Percentiles rank a stretch among this genome's conserved stretches.
Conservation (phyloP, 2,888 invertebrate species). For the Platerodrilus igneus region DNA sequence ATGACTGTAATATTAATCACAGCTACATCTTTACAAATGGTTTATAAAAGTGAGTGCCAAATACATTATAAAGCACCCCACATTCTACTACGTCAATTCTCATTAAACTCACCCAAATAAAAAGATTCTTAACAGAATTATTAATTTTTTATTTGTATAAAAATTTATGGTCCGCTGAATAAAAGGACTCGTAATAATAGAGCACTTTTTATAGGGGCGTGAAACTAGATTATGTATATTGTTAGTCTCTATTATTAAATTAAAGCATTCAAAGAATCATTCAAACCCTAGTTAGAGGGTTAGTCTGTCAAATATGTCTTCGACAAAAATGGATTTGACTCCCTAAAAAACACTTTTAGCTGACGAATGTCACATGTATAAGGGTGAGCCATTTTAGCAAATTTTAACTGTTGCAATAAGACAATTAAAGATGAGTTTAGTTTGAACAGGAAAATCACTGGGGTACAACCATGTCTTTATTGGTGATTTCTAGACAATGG, state of each 20-base stretch:
- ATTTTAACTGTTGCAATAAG: no score
- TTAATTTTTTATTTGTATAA: conserved; percentile 15
- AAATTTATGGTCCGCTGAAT: conserved; percentile 29
- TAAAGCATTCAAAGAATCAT: conserved; percentile 37
- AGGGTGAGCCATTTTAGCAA: no score
- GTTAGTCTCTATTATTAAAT: conserved; percentile 36
- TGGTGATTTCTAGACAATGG: no score
- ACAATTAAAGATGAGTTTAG: no score
- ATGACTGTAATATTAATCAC: conserved; percentile 1
- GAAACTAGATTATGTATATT: conserved; percentile 37
- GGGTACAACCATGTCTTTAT: no score
- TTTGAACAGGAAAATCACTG: no score
- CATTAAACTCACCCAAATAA: no score
- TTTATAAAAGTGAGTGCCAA: conserved; percentile 4
- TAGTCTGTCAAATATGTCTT: conserved; percentile 25
- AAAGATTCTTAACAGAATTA: conserved; percentile 7
- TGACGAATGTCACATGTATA: conserved; percentile 19
- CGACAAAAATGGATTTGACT: conserved; percentile 23
- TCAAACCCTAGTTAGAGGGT: conserved; percentile 31
- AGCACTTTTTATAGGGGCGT: conserved; percentile 33
- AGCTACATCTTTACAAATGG: neutral
- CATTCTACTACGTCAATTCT: no score
- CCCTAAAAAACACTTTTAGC: conserved; percentile 14
- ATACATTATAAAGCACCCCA: no score
- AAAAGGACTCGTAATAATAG: conserved; percentile 23